Evolutionary conservation across 2,797 vertebrate genomes (phyloP).

Genomic region (Ictinia mississippiensis): DNA sequence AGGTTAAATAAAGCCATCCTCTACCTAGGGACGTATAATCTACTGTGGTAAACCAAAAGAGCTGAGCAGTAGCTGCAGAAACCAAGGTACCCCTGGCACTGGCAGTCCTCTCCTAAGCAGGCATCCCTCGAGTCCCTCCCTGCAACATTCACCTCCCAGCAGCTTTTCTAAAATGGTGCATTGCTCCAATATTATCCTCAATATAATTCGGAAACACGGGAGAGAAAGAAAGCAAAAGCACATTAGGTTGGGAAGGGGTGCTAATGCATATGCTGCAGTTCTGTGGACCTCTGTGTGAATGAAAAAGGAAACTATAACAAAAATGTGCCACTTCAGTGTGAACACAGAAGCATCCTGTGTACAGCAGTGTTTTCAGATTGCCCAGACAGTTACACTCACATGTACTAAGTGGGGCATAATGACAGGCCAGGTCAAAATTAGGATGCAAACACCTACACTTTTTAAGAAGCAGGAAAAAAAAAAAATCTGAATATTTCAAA

Average conservation of each 20-base stretch:
- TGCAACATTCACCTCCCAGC: not conserved
- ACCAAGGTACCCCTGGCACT: not conserved
- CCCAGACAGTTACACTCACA: not conserved
- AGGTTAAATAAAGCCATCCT: conserved; percentile 36
- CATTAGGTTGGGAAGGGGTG: not conserved
- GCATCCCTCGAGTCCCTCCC: not conserved
- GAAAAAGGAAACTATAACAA: not conserved
- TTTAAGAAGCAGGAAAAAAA: conserved; percentile 29
- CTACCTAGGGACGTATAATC: not conserved
- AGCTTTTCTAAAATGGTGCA: not conserved
- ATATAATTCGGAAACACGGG: not conserved
- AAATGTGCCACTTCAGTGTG: not conserved
- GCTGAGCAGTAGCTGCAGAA: not conserved
- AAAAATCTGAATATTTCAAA: conserved; percentile 66
- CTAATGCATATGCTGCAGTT: not conserved
- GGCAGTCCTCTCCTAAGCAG: not conserved
- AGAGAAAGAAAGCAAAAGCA: not conserved
- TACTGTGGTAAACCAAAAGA: not conserved
- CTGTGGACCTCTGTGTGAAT: not conserved
- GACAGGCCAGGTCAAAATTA: conserved; percentile 65
- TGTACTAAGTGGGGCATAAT: not conserved
- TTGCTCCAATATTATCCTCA: not conserved
- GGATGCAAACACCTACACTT: conserved; percentile 43
- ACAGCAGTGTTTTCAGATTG: not conserved
- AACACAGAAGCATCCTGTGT: not conserved